A percentile compares a stretch with the other conserved stretches of the same genome.
Evolutionary conservation across 1,140 invertebrate genomes (phyloP).

Genomic region (Popillia japonica): DNA sequence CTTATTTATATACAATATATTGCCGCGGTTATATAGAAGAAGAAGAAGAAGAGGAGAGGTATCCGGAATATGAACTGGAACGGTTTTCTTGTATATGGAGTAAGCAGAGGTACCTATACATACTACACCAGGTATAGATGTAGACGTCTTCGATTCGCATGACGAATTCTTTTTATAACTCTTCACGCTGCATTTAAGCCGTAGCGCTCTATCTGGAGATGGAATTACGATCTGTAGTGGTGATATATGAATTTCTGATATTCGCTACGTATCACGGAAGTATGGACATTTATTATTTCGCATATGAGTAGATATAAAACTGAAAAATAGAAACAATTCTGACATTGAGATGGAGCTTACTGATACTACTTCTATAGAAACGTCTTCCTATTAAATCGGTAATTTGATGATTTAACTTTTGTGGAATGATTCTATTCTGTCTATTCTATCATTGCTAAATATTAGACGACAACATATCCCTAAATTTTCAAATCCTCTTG

Average conservation of each 20-base stretch:
- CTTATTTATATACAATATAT: constrained; percentile 42
- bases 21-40: constrained; percentile 17
- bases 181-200: constrained; percentile 28
- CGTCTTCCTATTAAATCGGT: no score
- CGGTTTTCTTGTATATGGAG: background rate
- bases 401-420: no score
- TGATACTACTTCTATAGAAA: no score
- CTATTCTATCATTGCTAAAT: no score
- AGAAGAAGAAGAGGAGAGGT: background rate
- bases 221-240: constrained; percentile 1
- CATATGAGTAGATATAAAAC: no score
- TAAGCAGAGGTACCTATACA: background rate
- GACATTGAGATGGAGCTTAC: no score
- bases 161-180: constrained; percentile 30
- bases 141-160: constrained; percentile 4
- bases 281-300: no score
- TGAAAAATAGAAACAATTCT: no score
- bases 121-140: background rate
- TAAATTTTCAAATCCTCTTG: no score
- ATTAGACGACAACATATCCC: no score
- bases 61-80: background rate
- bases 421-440: no score
- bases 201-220: background rate
- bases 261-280: no score
- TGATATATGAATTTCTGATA: constrained; percentile 20